Base-by-base conservation (phyloP, 2,113 vertebrate species). In the Brachypodius melanocephalos region DNA sequence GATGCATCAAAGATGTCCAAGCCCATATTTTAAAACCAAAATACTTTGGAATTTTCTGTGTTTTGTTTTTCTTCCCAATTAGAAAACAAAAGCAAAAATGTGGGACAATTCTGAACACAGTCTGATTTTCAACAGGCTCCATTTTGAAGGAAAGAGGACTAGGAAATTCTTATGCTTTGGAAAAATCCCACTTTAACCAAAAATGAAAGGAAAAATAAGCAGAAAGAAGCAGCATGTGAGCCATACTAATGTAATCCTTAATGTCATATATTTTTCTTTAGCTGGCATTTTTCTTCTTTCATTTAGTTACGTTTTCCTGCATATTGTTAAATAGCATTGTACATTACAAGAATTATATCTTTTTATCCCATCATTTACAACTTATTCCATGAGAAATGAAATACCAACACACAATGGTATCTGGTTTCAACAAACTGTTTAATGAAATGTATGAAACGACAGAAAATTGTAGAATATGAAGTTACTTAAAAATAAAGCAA, bases 151-250 rank as follows among this genome's bases (percentile, higher is more conserved):
- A 83, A 94, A 9, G 5, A 75, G 12, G 36, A 82, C 32, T 9
- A 76, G n/a, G 32, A 82, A 85, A 73, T 76, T 57, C n/a, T n/a
- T 59, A 28, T 48, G 21, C 77, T 88, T 91, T 76, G 58, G 74
- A 93, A 91, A 91, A 89, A 94, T 66, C 66, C 8, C 40, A 57
- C 46, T 94, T 82, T 45, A 95, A 85, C 21, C 45, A 80, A 87
- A 93, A 94, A 42, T 34, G 62, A 94, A 96, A 85, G 74, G 34
- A 94, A 89, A 91, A 88, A 79, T 29, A 72, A 85, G 69, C 32
- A 94, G 45, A 79, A 78, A 40, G 18, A 81, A 85, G 59, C 5
- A 76, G 22, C 38, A 71, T 16, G 5, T 69, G 12, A 86, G 32
- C 51, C 68, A 77, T 28, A 75, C 3, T 46, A 84, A 58, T 25